Conservation (phyloP, 2,113 vertebrate genomes). For the Lonchura striata region DNA sequence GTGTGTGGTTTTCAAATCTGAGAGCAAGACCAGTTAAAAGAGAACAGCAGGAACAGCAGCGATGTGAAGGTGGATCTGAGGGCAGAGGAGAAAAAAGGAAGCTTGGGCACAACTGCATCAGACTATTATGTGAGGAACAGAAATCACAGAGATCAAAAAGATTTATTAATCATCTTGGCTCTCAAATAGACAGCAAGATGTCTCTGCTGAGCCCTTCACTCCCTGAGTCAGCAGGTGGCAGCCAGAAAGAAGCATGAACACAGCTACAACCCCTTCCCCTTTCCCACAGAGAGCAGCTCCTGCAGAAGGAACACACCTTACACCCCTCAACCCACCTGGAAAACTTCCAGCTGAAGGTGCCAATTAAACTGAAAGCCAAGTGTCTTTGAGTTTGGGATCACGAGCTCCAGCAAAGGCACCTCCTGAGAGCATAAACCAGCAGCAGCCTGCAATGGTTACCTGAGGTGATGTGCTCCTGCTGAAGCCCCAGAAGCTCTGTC, state of each 20-base stretch:
- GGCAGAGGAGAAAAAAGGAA: neutral
- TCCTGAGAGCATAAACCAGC: neutral
- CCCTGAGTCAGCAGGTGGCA: neutral
- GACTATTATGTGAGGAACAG: neutral
- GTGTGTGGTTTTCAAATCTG: neutral
- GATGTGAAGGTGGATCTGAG: neutral
- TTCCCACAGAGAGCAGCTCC: neutral
- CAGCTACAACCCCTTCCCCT: neutral
- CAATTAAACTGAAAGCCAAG: neutral
- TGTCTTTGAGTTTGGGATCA: neutral
- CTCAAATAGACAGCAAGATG: neutral
- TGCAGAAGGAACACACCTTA: neutral
- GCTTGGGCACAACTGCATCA: neutral
- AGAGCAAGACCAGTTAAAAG: neutral
- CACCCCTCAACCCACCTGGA: neutral
- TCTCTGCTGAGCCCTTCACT: neutral
- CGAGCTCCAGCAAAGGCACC: neutral
- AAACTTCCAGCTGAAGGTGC: neutral
- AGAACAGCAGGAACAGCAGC: neutral
- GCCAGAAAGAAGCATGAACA: neutral
- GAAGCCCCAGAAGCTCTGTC: slow-evolving; percentile 86
- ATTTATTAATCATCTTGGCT: neutral
- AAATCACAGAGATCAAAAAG: neutral
- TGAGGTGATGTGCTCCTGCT: slow-evolving; percentile 92
- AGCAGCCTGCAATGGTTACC: slow-evolving; percentile 68